Evolutionary conservation across 2,888 invertebrate species (phyloP).

Genomic region (Lordiphosa fenestrarum): DNA sequence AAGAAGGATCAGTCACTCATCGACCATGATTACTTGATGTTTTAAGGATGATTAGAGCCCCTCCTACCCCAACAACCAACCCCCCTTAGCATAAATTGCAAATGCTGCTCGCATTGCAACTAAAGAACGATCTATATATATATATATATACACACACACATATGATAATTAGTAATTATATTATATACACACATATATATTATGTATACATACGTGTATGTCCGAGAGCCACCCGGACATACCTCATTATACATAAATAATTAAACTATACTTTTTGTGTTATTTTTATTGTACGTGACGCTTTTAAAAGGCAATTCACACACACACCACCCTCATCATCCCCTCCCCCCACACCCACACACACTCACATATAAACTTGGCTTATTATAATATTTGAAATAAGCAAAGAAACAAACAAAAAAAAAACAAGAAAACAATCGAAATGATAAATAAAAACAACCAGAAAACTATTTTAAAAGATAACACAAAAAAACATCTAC

Average conservation of each 20-base stretch:
- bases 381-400: conserved; percentile 62
- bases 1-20: not conserved
- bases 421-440: conserved; percentile 8
- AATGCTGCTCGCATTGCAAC: conserved; percentile 16
- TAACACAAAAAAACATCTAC: conserved; percentile 38
- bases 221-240: conserved; percentile 1
- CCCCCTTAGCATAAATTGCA: conserved; percentile 36
- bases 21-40: not conserved
- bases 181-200: conserved; percentile 15
- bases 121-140: conserved; percentile 17
- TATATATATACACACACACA: conserved; percentile 20
- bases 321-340: conserved; percentile 6
- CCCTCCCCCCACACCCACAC: not conserved
- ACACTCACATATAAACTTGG: conserved; percentile 47
- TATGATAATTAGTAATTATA: conserved; percentile 38
- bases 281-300: conserved; percentile 13
- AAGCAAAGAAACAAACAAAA: conserved; percentile 38
- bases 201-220: conserved; percentile 3
- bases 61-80: not conserved
- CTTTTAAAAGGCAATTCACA: conserved; percentile 40
- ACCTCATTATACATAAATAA: conserved; percentile 1
- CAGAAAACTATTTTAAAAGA: conserved; percentile 34
- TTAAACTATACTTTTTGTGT: not conserved
- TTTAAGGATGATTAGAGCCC: not conserved
- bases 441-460: conserved; percentile 1